phyloP scores from a whole-genome alignment of 2,888 invertebrate species.

The Macrophya alboannulata region DNA sequence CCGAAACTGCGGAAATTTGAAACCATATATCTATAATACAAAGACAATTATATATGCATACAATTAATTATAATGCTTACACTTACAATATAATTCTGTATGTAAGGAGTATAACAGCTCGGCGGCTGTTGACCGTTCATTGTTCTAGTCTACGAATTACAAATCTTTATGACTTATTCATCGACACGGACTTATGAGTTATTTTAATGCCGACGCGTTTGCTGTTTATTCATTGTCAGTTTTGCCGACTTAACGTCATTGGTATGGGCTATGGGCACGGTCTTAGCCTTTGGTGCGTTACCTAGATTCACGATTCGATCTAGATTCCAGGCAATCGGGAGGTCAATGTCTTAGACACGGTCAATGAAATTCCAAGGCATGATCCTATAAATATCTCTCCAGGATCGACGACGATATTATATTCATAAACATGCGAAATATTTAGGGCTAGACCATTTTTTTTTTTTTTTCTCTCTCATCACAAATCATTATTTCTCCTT shows the following conservation, averaged over 20 bases:
- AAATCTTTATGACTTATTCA: constrained; percentile 39
- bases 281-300: constrained; percentile 31
- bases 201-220: constrained; percentile 39
- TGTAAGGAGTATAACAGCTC: neutral
- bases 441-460: neutral
- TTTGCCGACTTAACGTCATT: constrained; percentile 17
- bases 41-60: too few species aligned
- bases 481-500: neutral
- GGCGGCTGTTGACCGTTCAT: constrained; percentile 41
- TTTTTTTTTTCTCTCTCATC: neutral
- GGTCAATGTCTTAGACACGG: constrained; percentile 42
- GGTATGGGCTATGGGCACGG: constrained; percentile 34
- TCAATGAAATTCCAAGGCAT: neutral
- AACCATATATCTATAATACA: neutral
- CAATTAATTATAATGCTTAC: neutral
- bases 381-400: neutral
- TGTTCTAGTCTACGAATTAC: constrained; percentile 43
- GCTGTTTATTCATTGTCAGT: constrained; percentile 40
- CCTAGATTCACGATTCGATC: constrained; percentile 46
- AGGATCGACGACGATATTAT: neutral
- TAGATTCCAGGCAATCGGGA: constrained; percentile 42
- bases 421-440: neutral
- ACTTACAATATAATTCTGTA: neutral
- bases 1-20: neutral
- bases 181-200: constrained; percentile 28